Evolutionary conservation across 2,797 vertebrate species (phyloP), one percentile per base, ranked within the genome.

Genomic region (Podarcis siculus): DNA sequence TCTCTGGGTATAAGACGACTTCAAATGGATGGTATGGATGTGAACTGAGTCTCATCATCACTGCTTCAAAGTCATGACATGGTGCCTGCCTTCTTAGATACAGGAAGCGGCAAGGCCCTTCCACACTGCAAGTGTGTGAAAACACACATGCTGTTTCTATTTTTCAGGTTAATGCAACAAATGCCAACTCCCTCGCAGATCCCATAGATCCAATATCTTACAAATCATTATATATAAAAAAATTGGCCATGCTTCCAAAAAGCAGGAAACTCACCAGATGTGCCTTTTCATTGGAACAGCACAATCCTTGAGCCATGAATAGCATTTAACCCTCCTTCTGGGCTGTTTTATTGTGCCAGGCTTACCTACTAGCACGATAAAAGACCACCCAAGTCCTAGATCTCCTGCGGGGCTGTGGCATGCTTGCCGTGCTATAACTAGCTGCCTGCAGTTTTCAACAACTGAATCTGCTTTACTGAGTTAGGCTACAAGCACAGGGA

Each of bases 81-180:
- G 21, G 61, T 23, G 61, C 21, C 49, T 64, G 21, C 17, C 21
- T 64, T 23, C 23, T 64, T 10, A 8, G 30, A 12, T 55, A 15
- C 42, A 17, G 77, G 45, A 55, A 79, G 42, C 3, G 0, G 10
- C 27, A 30, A n/a, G 27, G 21, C 25, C 17, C 17, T 61, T 75
- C 4, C 32, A 21, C 23, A 30, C 21, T 15, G 25, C 8, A 12
- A 37, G 37, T 12, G 42, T 39, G 10, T 8, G n/a, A 30, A 66
- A 35, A 45, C 2, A 64, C 7, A 8, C 21, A 5, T 15, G 37
- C 2, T 5, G 71, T 32, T 45, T 87, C 67, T 81, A 87, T 78
- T 83, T 49, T 19, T 58, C 1, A 23, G 49, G 58, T 45, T 91
- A 61, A 94, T 90, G 89, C 27, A 58, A 86, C 89, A 89, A 94